Base-by-base conservation (phyloP, 2,113 vertebrate species). In the Oxygymnocypris stewartii region DNA sequence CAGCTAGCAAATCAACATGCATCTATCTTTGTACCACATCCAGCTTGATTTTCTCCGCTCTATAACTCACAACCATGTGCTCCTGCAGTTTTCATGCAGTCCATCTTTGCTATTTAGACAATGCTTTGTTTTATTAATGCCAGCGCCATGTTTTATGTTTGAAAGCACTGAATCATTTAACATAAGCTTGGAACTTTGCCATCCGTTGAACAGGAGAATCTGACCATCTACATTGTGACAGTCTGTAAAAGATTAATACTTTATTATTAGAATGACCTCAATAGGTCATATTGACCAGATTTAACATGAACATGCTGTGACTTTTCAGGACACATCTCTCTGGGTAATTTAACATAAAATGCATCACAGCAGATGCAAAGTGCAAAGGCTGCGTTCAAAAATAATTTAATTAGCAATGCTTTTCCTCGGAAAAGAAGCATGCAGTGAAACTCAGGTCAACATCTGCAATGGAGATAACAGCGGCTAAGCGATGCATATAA, bases 161-260 rank as follows among this genome's bases (percentile, higher is more conserved):
- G 74, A 86, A 87, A 86, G 79, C 57, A 79, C 75, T 92, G 85
- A 88, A 91, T 91, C 65, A 89, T 88, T 89, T 76, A 87, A 71
- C 85, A 74, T 3, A 65, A 73, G 37, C 44, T 54, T 84, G 28
- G 35, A 31, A 84, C 79, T 84, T 25, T 37, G 69, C 31, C 18
- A 73, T 84, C 4, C 47, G 75, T 35, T 87, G 69, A 85, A 86
- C 74, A 51, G 67, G 40, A 84, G 18, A 86, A 65, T 88, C 10
- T 74, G 86, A 59, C 67, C 23, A 81, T 67, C 84, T 73, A 88
- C 87, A 87, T 79, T 87, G 84, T 54, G 20, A 31, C 28, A 67
- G 2, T 23, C 42, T 49, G 5, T 6, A 2, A 31, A 77, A 77
- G 2, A 71, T 37, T 18, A 23, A 20, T 73, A 40, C 20, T 73